Base-by-base conservation (phyloP, 1,140 invertebrate genomes). In the Trichonephila clavata region DNA sequence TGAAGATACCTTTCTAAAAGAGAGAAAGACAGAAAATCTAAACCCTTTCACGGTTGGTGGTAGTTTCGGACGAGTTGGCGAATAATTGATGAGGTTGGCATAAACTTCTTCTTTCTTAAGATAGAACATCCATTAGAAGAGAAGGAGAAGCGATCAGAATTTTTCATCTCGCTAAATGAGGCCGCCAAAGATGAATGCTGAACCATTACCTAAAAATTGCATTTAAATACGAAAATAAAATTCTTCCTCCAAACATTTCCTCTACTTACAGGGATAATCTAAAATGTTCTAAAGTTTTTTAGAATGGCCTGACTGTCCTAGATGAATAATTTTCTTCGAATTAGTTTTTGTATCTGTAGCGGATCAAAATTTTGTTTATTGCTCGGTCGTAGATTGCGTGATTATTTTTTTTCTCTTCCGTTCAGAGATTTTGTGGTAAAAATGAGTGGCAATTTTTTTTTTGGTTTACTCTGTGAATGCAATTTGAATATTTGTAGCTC, bases 31-130 rank as follows among this genome's bases (percentile, higher is more conserved):
- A 43, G 27, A 86, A 86, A 60, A 39, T 39, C 57, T 32, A 63
- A 39, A 20, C 84, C 59, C 57, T 32, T 86, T 86, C 57, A 86
- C 27, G 84, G 57, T 86, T 63, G 84, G n/a, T 18, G 84, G 57
- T 61, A 60, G 84, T 60, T 39, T 61, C 84, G 27, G 84, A 24
- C 84, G 84, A 86, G 84, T 86, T 24, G 84, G 84, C 59, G 84
- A 86, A 86, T 86, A 86, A 86, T 86, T 86, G 84, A 86, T 86
- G 84, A 86, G 84, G 57, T 63, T 63, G 84, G 84, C 84, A 86
- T 86, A 86, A 86, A 86, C 32, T 39, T 86, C 84, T 86, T 86
- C 84, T 63, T 83, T 86, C 84, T 86, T 86, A 32, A 63, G 50
- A 86, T 39, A 20, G 32, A 63, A 63, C 57, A 86, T 86, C 84